Evolutionary conservation across 2,797 vertebrate genomes (phyloP), one percentile per base, ranked within the genome.

Genomic region (Schizopygopsis pylzovi): DNA sequence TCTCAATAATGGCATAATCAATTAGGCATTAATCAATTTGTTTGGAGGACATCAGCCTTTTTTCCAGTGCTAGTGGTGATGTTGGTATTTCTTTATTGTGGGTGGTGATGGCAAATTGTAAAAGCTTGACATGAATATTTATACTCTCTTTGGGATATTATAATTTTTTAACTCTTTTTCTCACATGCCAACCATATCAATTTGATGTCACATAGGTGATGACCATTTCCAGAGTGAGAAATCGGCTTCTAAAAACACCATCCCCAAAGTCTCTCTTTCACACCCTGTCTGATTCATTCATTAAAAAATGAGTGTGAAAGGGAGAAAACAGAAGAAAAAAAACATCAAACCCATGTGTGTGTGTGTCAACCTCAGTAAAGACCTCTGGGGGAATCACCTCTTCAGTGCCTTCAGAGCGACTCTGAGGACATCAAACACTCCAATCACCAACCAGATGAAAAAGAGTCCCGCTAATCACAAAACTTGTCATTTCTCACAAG

Each of bases 381-480:
- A 89, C 81, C 87, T 87, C 76, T 10, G 81, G 79, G 67, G 83
- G 73, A 87, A 86, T 83, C 82, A 81, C 47, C 81, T 87, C 84
- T 84, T 91, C 81, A 87, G 79, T 81, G 52, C 87, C 84, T 90
- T 81, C 86, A 86, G 84, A 87, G 86, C 75, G 81, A 75, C 52
- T 85, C 78, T 52, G 61, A 86, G 85, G 79, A 90, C 89, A 88
- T 88, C 91, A 87, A 90, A 90, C 61, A 83, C 89, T 86, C 86
- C 88, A 87, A 89, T 92, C 89, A 91, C 87, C 89, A 90, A 92
- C 89, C 75, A 88, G 85, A 88, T 85, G 82, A 88, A 88, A 85
- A 87, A 87, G 76, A 84, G 77, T 65, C 41, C 5, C 25, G 39
- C 80, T 90, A 87, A 88, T 90, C 89, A 88, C 83, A 79, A 89